Base-by-base conservation (phyloP, 2,888 invertebrate species). In the Creontiades dilutus region DNA sequence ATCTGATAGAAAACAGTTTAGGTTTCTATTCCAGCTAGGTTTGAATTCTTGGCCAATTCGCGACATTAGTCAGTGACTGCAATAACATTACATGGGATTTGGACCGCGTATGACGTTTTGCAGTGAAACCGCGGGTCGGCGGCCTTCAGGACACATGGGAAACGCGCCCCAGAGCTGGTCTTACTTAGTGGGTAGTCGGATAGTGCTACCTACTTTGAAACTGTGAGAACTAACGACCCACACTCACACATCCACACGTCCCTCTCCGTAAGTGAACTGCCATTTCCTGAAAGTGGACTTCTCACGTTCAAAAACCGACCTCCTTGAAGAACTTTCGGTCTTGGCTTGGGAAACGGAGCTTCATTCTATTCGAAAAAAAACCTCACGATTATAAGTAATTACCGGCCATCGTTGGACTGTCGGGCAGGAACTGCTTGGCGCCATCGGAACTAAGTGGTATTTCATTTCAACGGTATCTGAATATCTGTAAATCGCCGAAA, bases 261-360 rank as follows among this genome's bases (percentile, higher is more conserved):
- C 37, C 7, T 37, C 37, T 37, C n/a, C n/a, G 37, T 37, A 37
- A 37, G 37, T 57, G 12, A 57, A 57, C 57, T n/a, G 57, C 14
- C n/a, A n/a, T 57, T 57, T 57, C 57, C 57, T 57, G 57, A 57
- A 57, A 57, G 57, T 57, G 16, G 57, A 57, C 81, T 81, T 81
- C 81, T 81, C 81, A 80, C 80, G 80, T 80, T 80, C 80, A 46
- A 7, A 81, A 81, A 81, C 37, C 47, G 46, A 46, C n/a, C 81
- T 46, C 47, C 81, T 28, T 81, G 13, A n/a, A 12, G 23, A 47
- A n/a, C 47, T 9, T 37, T 16, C 37, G 78, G 78, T n/a, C n/a
- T 37, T 7, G 37, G 37, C 80, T 80, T 80, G 80, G 80, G 80
- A 80, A n/a, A 80, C 28, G 80, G 80, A 37, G 80, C 46, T 23